Evolutionary conservation across 2,888 invertebrate species (phyloP).

Genomic region (Timema podura): DNA sequence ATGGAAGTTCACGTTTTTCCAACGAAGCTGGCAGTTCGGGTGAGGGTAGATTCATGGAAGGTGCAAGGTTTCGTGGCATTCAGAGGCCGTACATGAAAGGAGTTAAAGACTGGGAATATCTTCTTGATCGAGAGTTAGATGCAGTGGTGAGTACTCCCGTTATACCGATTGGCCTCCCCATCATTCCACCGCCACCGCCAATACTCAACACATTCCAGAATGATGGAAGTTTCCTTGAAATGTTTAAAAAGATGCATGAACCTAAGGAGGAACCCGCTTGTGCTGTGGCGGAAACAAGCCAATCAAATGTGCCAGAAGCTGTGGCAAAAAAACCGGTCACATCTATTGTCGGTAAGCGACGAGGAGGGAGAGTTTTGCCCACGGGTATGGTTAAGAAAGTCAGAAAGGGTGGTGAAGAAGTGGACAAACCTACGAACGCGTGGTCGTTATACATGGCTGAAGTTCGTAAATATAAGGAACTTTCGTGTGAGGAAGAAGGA

Average conservation of each 20-base stretch:
- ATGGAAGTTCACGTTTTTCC: too few relatives aligned
- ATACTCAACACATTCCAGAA: conserved; percentile 68
- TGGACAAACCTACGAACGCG: conserved; percentile 64
- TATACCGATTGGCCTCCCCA: too few relatives aligned
- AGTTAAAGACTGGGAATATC: too few relatives aligned
- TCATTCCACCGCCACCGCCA: conserved; percentile 20
- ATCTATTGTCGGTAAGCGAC: conserved; percentile 68
- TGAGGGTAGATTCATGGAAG: too few relatives aligned
- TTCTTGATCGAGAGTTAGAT: too few relatives aligned
- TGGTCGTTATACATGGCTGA: conserved; percentile 93
- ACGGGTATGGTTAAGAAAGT: conserved; percentile 87
- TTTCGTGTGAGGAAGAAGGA: conserved; percentile 83
- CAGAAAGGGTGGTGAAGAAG: conserved; percentile 58
- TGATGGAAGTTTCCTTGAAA: conserved; percentile 86
- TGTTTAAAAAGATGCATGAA: conserved; percentile 87
- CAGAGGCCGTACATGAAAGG: too few relatives aligned
- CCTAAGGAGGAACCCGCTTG: conserved; percentile 18
- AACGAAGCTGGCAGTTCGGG: too few relatives aligned
- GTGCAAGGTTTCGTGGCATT: too few relatives aligned
- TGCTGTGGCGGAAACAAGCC: conserved; percentile 9
- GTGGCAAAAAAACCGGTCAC: conserved; percentile 43
- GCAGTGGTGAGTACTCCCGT: too few relatives aligned
- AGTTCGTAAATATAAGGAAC: conserved; percentile 87
- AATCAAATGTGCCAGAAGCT: background rate
- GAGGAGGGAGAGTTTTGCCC: conserved; percentile 82